phyloP scores from a whole-genome alignment of 2,797 vertebrate genomes.

The Otolemur crassicaudatus region DNA sequence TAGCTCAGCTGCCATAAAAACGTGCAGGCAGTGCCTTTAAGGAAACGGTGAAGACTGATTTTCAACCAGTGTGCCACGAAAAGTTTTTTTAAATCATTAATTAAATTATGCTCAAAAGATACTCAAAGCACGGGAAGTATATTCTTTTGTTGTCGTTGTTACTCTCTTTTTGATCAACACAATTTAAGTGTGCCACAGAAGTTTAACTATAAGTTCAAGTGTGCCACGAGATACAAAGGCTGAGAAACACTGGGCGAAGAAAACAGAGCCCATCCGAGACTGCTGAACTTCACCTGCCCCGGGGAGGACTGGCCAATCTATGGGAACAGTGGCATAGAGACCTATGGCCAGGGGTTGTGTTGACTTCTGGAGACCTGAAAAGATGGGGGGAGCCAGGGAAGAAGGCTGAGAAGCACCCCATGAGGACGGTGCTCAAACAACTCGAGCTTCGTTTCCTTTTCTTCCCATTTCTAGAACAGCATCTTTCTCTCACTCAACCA shows the following conservation, averaged over 20 bases:
- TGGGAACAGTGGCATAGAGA: not conserved
- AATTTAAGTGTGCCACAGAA: too few relatives aligned
- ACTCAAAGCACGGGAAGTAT: too few relatives aligned
- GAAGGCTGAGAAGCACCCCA: not conserved
- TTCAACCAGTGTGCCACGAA: too few relatives aligned
- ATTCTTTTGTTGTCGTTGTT: too few relatives aligned
- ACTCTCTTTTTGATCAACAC: too few relatives aligned
- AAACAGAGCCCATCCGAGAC: not conserved
- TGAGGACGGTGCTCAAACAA: not conserved
- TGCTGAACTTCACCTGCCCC: not conserved
- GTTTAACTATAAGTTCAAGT: too few relatives aligned
- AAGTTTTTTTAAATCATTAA: too few relatives aligned
- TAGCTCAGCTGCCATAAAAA: not conserved
- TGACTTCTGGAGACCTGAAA: not conserved
- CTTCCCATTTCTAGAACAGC: not conserved
- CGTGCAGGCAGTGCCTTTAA: not conserved
- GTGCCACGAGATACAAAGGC: too few relatives aligned
- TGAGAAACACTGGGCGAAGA: not conserved
- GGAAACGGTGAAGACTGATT: not conserved
- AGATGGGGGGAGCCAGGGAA: not conserved
- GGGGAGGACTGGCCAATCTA: too few relatives aligned
- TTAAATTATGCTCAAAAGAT: too few relatives aligned
- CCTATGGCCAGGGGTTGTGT: not conserved
- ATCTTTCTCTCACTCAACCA: not conserved
- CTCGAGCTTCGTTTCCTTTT: not conserved